These are phyloP conservation scores for Apogon hyalosoma DNA, from an alignment of 2,797 vertebrate species.

Conservation along the genomic window DNA sequence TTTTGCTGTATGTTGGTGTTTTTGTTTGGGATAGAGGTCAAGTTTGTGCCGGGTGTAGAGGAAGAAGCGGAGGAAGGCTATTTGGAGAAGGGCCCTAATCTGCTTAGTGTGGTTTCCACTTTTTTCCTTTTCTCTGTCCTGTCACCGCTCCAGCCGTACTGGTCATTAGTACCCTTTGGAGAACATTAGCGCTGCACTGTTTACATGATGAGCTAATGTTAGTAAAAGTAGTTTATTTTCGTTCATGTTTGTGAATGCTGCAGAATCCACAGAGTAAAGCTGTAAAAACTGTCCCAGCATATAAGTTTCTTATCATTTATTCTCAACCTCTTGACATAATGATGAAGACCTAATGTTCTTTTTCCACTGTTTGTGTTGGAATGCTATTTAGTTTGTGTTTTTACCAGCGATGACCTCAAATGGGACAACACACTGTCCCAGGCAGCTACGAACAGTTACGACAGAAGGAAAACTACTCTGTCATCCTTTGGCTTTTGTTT, in stretches of 20 bases:
- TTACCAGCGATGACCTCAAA: slow-evolving; percentile 39
- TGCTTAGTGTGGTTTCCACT: slow-evolving; percentile 73
- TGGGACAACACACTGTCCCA: slow-evolving; percentile 24
- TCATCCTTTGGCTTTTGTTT: slow-evolving; percentile 38
- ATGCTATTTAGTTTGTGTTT: slow-evolving; percentile 27
- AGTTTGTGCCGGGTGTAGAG: slow-evolving; percentile 35
- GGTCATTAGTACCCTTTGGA: not conserved
- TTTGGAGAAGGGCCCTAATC: slow-evolving; percentile 73
- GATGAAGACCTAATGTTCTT: slow-evolving; percentile 38
- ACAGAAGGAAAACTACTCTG: slow-evolving; percentile 47
- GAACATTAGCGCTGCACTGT: not conserved
- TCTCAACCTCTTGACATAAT: slow-evolving; percentile 17
- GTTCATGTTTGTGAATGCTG: slow-evolving; percentile 9
- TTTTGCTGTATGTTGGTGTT: slow-evolving; percentile 43
- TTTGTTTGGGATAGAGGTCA: slow-evolving; percentile 51
- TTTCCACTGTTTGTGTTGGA: slow-evolving; percentile 66
- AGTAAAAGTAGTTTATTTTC: not conserved
- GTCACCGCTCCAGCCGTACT: slow-evolving; percentile 30
- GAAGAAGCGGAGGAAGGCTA: slow-evolving; percentile 72
- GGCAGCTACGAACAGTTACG: slow-evolving; percentile 17
- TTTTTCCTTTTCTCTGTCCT: slow-evolving; percentile 35
- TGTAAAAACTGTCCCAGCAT: slow-evolving; percentile 21
- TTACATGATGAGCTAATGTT: not conserved
- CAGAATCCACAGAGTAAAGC: slow-evolving; percentile 5
- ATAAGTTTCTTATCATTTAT: slow-evolving; percentile 48